Base-by-base conservation (phyloP, 2,113 vertebrate species). In the Recurvirostra avosetta region DNA sequence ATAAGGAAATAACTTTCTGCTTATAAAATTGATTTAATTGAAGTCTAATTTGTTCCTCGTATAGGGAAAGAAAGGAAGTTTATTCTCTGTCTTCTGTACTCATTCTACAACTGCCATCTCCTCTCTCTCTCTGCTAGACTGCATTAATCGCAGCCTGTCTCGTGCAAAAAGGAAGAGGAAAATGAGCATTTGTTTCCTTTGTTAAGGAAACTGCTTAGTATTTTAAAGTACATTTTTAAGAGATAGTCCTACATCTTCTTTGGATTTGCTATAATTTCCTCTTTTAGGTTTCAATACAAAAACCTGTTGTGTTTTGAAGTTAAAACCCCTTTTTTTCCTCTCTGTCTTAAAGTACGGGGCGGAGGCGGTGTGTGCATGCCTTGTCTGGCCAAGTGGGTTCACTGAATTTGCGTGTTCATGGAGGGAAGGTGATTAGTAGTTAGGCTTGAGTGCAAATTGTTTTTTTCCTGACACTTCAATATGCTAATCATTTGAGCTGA, bases 181-280 rank as follows among this genome's bases (percentile, higher is more conserved):
- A 94, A 92, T 52, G 43, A 96, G 52, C 41, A 1, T 30, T 88
- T 93, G 63, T 79, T 77, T 95, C 79, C 68, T 76, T 41, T 49
- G 56, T 52, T 45, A 56, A 82, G 52, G 62, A 88, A 94, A 75
- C 15, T 11, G 75, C 84, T 92, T 90, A 34, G 18, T 89, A 81
- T 81, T 88, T 32, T 50, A 70, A 83, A 79, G 53, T 81, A 73
- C 38, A 29, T 93, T 94, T 95, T 86, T n/a, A 92, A 96, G 83
- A 86, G 86, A 38, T 11, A 40, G 17, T 49, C 36, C 85, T 92
- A 12, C 76, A 49, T 71, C 49, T 36, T n/a, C 55, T 88, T 18
- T 49, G 45, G 25, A 41, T 90, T 77, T 6, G 19, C 66, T 86
- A 0, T 89, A 75, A 94, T 96, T 95, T 96, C 68, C 90, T 91